Evolutionary conservation across 2,113 vertebrate genomes (phyloP), one percentile per base, ranked within the genome.

Genomic region (Charadrius vociferus): DNA sequence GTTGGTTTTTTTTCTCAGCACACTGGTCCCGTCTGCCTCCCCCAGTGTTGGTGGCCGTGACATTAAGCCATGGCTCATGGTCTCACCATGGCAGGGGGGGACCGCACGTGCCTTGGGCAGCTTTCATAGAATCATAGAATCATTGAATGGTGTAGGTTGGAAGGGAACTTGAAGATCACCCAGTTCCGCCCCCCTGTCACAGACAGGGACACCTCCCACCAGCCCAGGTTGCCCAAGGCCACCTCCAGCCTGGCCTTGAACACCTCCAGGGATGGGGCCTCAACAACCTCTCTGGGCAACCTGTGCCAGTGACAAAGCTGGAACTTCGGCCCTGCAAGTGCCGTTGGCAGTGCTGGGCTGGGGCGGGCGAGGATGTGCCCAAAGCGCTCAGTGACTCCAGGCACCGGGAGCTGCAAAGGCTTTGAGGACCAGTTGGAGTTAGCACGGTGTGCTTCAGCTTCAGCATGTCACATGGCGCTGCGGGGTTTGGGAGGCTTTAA

Each of bases 391-490:
- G 11, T 14, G 26, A 21, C 32, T 86, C 10, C 30, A 2, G 3
- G 37, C 62, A 55, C 24, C 26, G 19, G 55, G 23, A 52, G 10
- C 78, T 70, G 36, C 45, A 16, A 34, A 49, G 43, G 23, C 58
- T 72, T 41, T 2, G 1, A 29, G 79, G 53, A 22, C 6, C 0
- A 0, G 16, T 24, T 71, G 49, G 37, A 55, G 24, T 13, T 8
- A 2, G 11, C 2, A 2, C 0, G 0, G 17, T 9, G 39, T 49
- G 50, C 50, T 75, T 36, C 67, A 70, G 30, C 26, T 13, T 14
- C 4, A 37, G 27, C 36, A 27, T 39, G 47, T 85, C 47, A 37
- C 47, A 10, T 13, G 39, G 55, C 58, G 61, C 95, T 65, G 4
- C 13, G 22, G 61, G 45, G 32, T 30, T 36, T 4, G 0, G 41